Conservation (phyloP, 2,797 vertebrate genomes). For the Onychomys leucogaster region DNA sequence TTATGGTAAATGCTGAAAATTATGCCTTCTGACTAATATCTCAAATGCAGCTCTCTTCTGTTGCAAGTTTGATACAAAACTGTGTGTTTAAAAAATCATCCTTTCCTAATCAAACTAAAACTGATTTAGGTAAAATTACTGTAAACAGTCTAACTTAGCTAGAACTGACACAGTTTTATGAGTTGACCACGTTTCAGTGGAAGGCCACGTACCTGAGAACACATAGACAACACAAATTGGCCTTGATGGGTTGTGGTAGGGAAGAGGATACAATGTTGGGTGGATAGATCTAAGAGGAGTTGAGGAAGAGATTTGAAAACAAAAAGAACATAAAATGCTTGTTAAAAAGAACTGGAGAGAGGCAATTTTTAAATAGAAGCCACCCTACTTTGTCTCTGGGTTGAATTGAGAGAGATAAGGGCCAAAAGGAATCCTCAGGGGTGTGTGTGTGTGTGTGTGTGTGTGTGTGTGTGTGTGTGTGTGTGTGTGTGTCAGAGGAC, state of each 20-base stretch:
- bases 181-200: not conserved
- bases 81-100: constrained; percentile 39
- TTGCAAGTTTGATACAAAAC: constrained; percentile 55
- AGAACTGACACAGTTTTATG: not conserved
- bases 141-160: not conserved
- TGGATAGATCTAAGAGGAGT: not conserved
- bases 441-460: not conserved
- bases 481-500: not conserved
- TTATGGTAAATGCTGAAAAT: constrained; percentile 36
- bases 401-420: not conserved
- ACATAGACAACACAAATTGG: not conserved
- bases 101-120: not conserved
- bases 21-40: not conserved
- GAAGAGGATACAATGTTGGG: not conserved
- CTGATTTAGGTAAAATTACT: not conserved
- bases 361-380: not conserved
- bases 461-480: not conserved
- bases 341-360: not conserved
- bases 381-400: not conserved
- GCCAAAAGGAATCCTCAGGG: not conserved
- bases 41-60: constrained; percentile 12
- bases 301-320: not conserved
- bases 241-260: not conserved
- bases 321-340: not conserved
- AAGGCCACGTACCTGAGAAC: not conserved